phyloP scores from a whole-genome alignment of 1,140 invertebrate species.

The Drosophila littoralis region DNA sequence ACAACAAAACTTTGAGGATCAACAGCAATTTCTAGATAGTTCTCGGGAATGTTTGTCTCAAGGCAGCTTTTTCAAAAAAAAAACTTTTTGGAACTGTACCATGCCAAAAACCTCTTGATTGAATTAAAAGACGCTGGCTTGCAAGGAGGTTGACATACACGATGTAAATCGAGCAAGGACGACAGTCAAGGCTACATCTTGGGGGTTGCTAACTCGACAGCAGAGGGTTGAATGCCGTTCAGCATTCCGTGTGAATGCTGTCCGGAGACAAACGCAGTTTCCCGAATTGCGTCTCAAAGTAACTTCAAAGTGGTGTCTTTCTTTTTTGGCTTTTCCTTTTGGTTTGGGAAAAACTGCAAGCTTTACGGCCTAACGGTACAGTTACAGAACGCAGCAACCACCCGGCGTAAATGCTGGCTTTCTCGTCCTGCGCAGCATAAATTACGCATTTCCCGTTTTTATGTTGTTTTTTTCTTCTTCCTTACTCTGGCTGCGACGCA shows the following conservation, averaged over 20 bases:
- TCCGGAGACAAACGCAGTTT: constrained; percentile 65
- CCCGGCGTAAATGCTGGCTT: constrained; percentile 31
- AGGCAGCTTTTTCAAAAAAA: not conserved
- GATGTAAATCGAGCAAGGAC: constrained; percentile 48
- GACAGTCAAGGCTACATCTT: constrained; percentile 11
- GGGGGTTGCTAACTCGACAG: constrained; percentile 53
- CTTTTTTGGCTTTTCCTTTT: constrained; percentile 5
- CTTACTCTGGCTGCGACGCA: constrained; percentile 62
- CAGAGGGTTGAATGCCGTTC: constrained; percentile 44
- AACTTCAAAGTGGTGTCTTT: constrained; percentile 51
- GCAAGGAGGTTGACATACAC: constrained; percentile 43
- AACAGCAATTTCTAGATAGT: too few relatives aligned
- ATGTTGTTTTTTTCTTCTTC: constrained; percentile 26
- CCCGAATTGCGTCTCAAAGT: constrained; percentile 69
- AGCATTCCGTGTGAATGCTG: constrained; percentile 17
- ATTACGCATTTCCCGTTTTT: constrained; percentile 74
- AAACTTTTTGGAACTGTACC: constrained; percentile 25
- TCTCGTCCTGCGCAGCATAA: constrained; percentile 74
- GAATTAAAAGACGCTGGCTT: constrained; percentile 59
- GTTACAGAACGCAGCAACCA: constrained; percentile 36
- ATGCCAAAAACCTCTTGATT: constrained; percentile 40
- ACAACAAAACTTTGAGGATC: too few relatives aligned
- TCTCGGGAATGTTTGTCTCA: not conserved
- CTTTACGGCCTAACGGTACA: constrained; percentile 57
- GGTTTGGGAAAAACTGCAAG: constrained; percentile 68